Percentiles rank a stretch among this genome's conserved stretches.
Evolutionary conservation across 2,888 invertebrate species (phyloP).

Genomic region (Phyllotreta striolata): DNA sequence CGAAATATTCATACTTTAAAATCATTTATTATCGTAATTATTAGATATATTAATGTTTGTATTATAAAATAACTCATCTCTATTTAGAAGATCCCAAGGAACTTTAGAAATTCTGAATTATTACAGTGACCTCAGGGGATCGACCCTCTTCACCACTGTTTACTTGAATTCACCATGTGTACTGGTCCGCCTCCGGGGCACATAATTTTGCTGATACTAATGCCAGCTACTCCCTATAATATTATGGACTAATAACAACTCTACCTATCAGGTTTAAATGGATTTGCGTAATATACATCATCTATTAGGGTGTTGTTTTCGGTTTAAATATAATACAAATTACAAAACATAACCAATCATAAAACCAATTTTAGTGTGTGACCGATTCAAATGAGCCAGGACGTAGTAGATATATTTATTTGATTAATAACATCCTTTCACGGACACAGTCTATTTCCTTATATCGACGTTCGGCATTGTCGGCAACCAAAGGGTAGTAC

Average conservation of each 20-base stretch:
- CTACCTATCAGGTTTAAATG: slow-evolving; percentile 26
- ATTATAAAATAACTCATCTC: too few relatives aligned
- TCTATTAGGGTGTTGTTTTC: slow-evolving; percentile 5
- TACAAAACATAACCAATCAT: too few relatives aligned
- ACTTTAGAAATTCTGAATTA: slow-evolving; percentile 30
- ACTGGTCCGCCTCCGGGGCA: slow-evolving; percentile 27
- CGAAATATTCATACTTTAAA: too few relatives aligned
- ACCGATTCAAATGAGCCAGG: too few relatives aligned
- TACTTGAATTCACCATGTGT: slow-evolving; percentile 27
- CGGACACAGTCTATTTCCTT: too few relatives aligned
- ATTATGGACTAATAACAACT: slow-evolving; percentile 28
- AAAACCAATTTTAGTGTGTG: too few relatives aligned
- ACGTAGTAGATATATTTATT: too few relatives aligned
- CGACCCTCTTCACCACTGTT: slow-evolving; percentile 28
- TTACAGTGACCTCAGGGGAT: slow-evolving; percentile 23
- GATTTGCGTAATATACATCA: slow-evolving; percentile 27
- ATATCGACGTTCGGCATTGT: background rate
- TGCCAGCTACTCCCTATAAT: slow-evolving; percentile 16
- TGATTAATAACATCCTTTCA: too few relatives aligned
- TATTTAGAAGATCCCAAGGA: slow-evolving; percentile 19
- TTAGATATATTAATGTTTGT: too few relatives aligned
- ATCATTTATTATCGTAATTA: too few relatives aligned
- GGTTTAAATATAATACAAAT: too few relatives aligned
- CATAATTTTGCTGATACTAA: slow-evolving; percentile 25
- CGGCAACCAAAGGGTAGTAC: slow-evolving; percentile 10